Conservation (phyloP, 92 coral and sea anemone species). For the Parazoanthus swiftii region DNA sequence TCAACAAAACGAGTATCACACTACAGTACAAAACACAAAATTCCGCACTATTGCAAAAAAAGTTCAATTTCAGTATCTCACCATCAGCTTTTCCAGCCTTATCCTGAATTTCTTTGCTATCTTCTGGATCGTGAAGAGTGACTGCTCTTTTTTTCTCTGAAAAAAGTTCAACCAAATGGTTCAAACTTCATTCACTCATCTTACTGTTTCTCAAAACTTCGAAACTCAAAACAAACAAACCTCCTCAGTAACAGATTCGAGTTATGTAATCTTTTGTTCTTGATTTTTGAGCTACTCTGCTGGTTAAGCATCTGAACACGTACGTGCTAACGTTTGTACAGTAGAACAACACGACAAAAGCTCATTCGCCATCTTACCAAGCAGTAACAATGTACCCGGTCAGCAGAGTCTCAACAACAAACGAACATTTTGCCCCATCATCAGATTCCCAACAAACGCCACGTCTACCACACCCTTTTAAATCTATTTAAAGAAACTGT, state of each 20-base stretch:
- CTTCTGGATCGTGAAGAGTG: slow-evolving; percentile 8
- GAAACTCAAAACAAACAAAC: neutral
- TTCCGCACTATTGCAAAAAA: neutral
- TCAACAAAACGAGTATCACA: too few relatives aligned
- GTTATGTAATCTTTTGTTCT: too few relatives aligned
- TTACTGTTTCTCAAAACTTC: neutral
- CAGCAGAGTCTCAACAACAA: neutral
- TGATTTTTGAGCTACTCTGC: too few relatives aligned
- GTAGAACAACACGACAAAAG: too few relatives aligned
- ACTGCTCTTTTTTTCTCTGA: slow-evolving; percentile 4
- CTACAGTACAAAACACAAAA: neutral
- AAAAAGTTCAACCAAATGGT: neutral
- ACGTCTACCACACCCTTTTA: too few relatives aligned
- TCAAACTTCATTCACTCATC: neutral
- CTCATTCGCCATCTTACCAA: too few relatives aligned
- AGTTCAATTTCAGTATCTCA: neutral
- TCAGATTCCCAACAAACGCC: too few relatives aligned
- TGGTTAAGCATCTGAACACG: too few relatives aligned
- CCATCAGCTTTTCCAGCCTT: neutral
- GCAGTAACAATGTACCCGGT: neutral
- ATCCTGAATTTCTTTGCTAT: slow-evolving; percentile 4
- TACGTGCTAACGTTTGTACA: too few relatives aligned
- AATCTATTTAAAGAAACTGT: too few relatives aligned
- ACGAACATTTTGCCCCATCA: neutral
- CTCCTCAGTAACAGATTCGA: too few relatives aligned